Evolutionary conservation across 2,888 invertebrate species (phyloP).

Genomic region (Halocaridina rubra): DNA sequence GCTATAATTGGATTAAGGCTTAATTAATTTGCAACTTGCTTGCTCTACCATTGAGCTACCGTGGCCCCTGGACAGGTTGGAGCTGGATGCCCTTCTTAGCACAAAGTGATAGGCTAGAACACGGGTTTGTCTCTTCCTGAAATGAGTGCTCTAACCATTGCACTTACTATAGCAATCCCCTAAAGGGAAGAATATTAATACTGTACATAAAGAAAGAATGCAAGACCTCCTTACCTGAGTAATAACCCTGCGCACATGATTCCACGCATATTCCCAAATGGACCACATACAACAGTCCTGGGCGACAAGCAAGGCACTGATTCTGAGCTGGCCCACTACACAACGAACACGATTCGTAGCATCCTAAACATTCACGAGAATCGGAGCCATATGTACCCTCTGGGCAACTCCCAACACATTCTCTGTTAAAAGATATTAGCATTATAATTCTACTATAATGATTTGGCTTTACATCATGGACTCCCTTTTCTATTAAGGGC

Average conservation of each 20-base stretch:
- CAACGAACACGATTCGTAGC: conserved; percentile 89
- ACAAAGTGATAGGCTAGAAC: no score
- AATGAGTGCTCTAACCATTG: neutral
- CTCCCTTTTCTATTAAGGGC: no score
- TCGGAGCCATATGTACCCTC: conserved; percentile 85
- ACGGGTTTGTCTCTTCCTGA: no score
- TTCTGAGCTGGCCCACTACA: conserved; percentile 90
- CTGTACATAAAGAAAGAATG: neutral
- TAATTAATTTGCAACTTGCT: no score
- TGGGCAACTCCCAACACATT: conserved; percentile 86
- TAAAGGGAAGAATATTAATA: neutral
- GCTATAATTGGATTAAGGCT: no score
- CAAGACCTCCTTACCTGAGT: conserved; percentile 76
- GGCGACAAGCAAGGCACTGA: conserved; percentile 86
- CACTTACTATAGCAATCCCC: neutral
- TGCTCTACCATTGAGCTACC: no score
- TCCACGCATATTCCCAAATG: conserved; percentile 89
- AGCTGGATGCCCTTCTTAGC: no score
- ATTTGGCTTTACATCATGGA: no score
- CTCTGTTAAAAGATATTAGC: conserved; percentile 71
- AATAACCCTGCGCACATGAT: conserved; percentile 90
- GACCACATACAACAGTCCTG: conserved; percentile 77
- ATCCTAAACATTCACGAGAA: conserved; percentile 84
- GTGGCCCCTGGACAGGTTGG: no score
- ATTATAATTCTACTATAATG: no score